Evolutionary conservation across 1,140 invertebrate genomes (phyloP).

Genomic region (Oryzaephilus surinamensis): DNA sequence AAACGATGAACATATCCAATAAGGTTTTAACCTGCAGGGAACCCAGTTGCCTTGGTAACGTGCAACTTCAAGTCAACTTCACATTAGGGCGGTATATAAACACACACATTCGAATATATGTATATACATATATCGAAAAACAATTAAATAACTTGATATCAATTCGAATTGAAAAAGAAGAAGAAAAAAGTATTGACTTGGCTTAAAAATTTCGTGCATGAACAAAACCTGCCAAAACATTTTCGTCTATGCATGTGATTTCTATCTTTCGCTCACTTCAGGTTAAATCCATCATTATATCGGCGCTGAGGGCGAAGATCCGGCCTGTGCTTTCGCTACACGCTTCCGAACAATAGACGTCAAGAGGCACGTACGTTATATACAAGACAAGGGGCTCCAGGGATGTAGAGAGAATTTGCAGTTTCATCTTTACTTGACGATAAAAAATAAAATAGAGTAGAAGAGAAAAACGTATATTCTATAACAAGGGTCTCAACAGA

Average conservation of each 20-base stretch:
- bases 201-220: no score
- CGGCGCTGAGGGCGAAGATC: slow-evolving; percentile 28
- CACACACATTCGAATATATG: slow-evolving; percentile 8
- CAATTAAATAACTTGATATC: not conserved
- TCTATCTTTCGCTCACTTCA: no score
- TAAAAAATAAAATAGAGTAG: no score
- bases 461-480: no score
- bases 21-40: slow-evolving; percentile 34
- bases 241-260: no score
- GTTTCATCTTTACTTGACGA: no score
- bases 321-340: slow-evolving; percentile 23
- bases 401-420: slow-evolving; percentile 12
- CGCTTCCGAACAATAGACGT: slow-evolving; percentile 32
- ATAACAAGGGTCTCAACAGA: no score
- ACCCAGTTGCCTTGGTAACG: slow-evolving; percentile 29
- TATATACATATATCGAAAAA: not conserved
- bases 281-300: slow-evolving; percentile 32
- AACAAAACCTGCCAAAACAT: no score
- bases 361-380: slow-evolving; percentile 32
- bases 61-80: slow-evolving; percentile 21
- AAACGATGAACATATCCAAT: slow-evolving; percentile 35
- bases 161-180: not conserved
- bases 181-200: slow-evolving; percentile 12
- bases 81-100: slow-evolving; percentile 17
- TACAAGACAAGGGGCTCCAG: slow-evolving; percentile 23